phyloP scores from a whole-genome alignment of 2,797 vertebrate genomes.

The Eulemur coronatus region DNA sequence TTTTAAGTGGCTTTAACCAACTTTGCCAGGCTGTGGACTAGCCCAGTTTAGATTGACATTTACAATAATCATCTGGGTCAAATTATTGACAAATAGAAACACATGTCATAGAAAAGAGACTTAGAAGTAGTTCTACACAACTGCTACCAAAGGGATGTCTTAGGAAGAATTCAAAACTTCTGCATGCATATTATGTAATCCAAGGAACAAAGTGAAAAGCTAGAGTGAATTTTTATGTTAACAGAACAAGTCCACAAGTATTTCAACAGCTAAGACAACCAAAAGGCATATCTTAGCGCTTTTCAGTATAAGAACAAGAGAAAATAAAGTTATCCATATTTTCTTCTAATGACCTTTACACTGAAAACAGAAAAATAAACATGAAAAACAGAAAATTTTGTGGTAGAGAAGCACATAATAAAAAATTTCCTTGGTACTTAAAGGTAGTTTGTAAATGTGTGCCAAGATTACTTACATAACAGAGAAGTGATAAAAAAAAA shows the following conservation, averaged over 20 bases:
- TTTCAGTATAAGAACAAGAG: neutral
- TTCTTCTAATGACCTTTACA: neutral
- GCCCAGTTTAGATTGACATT: neutral
- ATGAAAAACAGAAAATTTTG: neutral
- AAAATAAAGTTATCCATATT: neutral
- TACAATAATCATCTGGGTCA: neutral
- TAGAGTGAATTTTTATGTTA: neutral
- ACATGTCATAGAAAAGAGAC: neutral
- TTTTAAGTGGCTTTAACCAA: neutral
- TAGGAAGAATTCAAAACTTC: neutral
- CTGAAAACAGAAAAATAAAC: neutral
- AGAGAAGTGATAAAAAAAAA: neutral
- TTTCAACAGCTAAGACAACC: neutral
- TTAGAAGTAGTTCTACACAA: neutral
- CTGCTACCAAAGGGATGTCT: rapidly evolving
- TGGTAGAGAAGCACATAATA: neutral
- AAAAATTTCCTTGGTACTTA: neutral
- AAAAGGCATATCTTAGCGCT: neutral
- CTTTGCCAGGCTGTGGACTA: neutral
- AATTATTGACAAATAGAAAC: neutral
- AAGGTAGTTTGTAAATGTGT: neutral
- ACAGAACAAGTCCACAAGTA: neutral
- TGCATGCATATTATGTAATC: neutral
- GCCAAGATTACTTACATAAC: neutral
- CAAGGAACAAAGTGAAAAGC: neutral